phyloP scores from a whole-genome alignment of 64 coral and sea anemone genomes.

The Astreopora myriophthalma region DNA sequence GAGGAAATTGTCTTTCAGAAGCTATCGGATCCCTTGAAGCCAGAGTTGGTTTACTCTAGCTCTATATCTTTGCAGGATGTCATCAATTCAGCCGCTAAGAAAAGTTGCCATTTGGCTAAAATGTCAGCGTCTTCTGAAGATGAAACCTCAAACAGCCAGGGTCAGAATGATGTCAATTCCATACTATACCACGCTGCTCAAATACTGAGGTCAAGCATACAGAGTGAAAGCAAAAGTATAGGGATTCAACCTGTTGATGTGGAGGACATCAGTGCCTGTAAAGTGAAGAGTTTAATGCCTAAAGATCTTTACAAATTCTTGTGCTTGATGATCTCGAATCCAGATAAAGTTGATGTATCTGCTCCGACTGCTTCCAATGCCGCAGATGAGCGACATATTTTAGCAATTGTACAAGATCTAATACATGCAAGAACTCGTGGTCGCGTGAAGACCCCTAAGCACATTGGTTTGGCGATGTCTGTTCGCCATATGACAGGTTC shows the following conservation, averaged over 20 bases:
- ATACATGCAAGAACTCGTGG: slow-evolving; percentile 13
- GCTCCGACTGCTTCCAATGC: background rate
- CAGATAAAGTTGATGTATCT: background rate
- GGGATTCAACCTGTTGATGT: slow-evolving; percentile 39
- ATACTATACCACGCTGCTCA: slow-evolving; percentile 12
- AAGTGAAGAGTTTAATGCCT: background rate
- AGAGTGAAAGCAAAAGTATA: background rate
- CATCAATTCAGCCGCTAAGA: slow-evolving; percentile 14
- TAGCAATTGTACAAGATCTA: slow-evolving; percentile 33
- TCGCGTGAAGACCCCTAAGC: slow-evolving; percentile 15
- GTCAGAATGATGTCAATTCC: background rate
- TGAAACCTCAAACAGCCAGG: background rate
- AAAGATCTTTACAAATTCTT: background rate
- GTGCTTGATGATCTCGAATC: background rate
- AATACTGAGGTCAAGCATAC: slow-evolving; percentile 1
- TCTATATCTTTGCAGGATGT: slow-evolving; percentile 8
- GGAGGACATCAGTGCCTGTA: slow-evolving; percentile 24
- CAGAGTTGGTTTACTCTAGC: slow-evolving; percentile 44
- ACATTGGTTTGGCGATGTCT: slow-evolving; percentile 21
- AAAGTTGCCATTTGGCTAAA: background rate
- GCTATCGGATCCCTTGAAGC: slow-evolving; percentile 37
- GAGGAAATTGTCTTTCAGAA: slow-evolving; percentile 33
- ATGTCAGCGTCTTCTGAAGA: background rate
- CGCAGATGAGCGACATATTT: slow-evolving; percentile 45
- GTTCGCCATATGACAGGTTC: slow-evolving; percentile 7